Percentiles rank a stretch among this genome's conserved stretches.
phyloP scores from a whole-genome alignment of 2,797 vertebrate genomes.

The Oreonectes daqikongensis region DNA sequence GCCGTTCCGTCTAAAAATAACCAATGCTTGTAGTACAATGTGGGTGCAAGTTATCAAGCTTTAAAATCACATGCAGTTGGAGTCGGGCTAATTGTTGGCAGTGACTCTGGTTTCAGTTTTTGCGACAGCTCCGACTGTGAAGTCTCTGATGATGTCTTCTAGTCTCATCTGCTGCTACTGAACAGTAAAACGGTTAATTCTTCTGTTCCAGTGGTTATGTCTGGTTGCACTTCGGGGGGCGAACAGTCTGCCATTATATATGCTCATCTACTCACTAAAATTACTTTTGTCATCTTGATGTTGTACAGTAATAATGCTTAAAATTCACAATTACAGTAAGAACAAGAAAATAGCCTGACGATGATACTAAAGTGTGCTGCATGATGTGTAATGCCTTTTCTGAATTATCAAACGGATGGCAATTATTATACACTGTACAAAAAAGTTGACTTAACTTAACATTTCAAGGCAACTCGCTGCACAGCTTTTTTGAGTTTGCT shows the following conservation, averaged over 20 bases:
- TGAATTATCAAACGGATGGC: too few species aligned
- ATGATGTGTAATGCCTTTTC: not conserved
- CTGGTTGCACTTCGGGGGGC: not conserved
- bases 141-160: conserved; percentile 33
- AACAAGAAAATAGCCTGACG: not conserved
- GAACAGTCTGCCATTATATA: not conserved
- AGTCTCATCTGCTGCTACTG: not conserved
- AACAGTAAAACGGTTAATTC: not conserved
- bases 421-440: too few species aligned
- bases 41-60: conserved; percentile 43
- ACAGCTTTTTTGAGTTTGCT: too few species aligned
- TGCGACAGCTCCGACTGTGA: conserved; percentile 38
- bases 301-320: not conserved
- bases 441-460: too few species aligned
- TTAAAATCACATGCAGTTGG: conserved; percentile 28
- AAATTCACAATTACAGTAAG: not conserved
- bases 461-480: too few species aligned
- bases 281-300: not conserved
- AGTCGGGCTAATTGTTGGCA: conserved; percentile 28
- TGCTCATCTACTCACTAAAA: not conserved
- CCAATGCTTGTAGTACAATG: conserved; percentile 20
- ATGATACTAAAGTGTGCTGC: not conserved
- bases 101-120: conserved; percentile 28
- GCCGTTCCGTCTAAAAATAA: conserved; percentile 20
- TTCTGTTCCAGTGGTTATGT: conserved; percentile 1